Evolutionary conservation across 30 jellyfish, hydroid and myxozoan species (phyloP).

Genomic region (Aurelia sp.): DNA sequence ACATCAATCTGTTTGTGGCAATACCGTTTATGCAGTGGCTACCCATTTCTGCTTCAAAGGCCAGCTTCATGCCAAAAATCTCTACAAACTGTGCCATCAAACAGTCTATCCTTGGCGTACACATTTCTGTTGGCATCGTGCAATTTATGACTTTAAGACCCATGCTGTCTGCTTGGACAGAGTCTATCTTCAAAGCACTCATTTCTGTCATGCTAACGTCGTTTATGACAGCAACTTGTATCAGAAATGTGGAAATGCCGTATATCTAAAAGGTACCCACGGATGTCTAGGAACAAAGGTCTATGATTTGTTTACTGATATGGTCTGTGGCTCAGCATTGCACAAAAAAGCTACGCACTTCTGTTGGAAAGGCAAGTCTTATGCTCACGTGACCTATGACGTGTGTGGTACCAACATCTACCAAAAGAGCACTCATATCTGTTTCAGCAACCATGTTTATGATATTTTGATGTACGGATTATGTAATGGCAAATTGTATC

Average conservation of each 20-base stretch:
- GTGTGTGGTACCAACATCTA: constrained; percentile 3
- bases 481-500: not conserved
- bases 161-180: constrained; percentile 20
- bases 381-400: constrained; percentile 1
- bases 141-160: constrained; percentile 5
- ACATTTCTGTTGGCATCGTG: constrained; percentile 42
- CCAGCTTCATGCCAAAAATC: not conserved
- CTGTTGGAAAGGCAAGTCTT: not conserved
- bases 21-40: not conserved
- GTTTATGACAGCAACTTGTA: not conserved
- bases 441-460: not conserved
- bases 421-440: not conserved
- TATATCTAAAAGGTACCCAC: not conserved
- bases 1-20: not conserved
- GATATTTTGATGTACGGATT: not conserved
- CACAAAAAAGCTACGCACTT: not conserved
- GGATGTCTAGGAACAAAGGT: not conserved
- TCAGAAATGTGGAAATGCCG: constrained; percentile 1
- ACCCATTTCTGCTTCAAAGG: constrained; percentile 1
- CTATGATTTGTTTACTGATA: not conserved
- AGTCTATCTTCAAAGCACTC: constrained; percentile 3
- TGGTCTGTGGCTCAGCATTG: not conserved
- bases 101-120: not conserved
- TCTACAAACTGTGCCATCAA: not conserved
- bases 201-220: constrained; percentile 3